phyloP scores from a whole-genome alignment of 2,797 vertebrate species.

The Helicolenus hilgendorfi region DNA sequence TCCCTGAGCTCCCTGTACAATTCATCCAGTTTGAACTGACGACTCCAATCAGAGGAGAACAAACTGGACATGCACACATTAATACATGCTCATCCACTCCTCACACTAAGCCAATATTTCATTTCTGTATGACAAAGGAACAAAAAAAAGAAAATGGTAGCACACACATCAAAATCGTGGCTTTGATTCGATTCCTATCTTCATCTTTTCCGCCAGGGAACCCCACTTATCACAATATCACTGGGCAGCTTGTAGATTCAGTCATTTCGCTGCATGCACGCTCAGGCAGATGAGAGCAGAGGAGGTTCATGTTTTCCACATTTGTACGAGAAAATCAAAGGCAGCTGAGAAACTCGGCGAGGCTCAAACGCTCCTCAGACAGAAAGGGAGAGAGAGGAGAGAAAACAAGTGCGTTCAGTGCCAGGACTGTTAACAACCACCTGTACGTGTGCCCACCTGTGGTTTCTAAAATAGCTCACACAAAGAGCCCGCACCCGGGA shows the following conservation, averaged over 20 bases:
- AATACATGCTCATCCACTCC: neutral
- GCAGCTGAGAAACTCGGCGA: conserved; percentile 56
- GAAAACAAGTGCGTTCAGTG: conserved; percentile 49
- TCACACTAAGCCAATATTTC: conserved; percentile 2
- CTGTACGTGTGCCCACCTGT: conserved; percentile 68
- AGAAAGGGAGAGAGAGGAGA: conserved; percentile 17
- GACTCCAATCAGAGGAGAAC: neutral
- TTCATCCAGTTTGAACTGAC: neutral
- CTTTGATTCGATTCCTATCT: conserved; percentile 59
- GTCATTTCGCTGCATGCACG: conserved; percentile 16
- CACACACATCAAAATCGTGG: conserved; percentile 17
- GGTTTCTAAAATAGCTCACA: conserved; percentile 43
- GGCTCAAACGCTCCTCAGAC: conserved; percentile 49
- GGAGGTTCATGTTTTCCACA: conserved; percentile 56
- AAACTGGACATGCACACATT: neutral
- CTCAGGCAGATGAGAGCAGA: conserved; percentile 50
- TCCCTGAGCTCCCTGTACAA: neutral
- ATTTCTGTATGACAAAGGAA: conserved; percentile 23
- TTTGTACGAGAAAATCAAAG: conserved; percentile 68
- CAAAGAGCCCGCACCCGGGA: conserved; percentile 5
- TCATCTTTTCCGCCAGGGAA: conserved; percentile 40
- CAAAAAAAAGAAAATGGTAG: neutral
- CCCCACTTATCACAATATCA: conserved; percentile 56
- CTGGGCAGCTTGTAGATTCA: conserved; percentile 36
- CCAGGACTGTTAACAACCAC: conserved; percentile 72